Percentiles rank a stretch among this genome's conserved stretches.
These are phyloP conservation scores for Australoheros facetus DNA, from an alignment of 2,797 vertebrate genomes.

Conservation along the genomic window DNA sequence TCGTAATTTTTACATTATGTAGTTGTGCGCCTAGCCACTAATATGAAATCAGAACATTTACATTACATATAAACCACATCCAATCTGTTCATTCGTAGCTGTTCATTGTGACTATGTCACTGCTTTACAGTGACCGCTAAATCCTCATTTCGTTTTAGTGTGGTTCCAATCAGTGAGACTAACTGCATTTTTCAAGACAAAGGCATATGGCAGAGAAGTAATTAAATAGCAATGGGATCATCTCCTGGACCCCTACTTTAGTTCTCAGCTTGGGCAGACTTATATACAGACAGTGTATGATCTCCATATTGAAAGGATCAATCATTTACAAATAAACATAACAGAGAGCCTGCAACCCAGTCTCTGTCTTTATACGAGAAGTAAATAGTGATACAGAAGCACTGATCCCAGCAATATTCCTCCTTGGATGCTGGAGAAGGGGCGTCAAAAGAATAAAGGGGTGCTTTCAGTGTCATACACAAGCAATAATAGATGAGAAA, in stretches of 20 bases:
- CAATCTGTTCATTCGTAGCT: neutral
- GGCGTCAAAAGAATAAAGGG: neutral
- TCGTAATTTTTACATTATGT: neutral
- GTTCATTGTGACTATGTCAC: too few relatives aligned
- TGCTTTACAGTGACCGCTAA: too few relatives aligned
- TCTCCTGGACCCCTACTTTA: slow-evolving; percentile 33
- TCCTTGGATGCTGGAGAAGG: slow-evolving; percentile 17
- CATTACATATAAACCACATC: neutral
- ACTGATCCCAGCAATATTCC: slow-evolving; percentile 25
- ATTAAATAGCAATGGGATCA: slow-evolving; percentile 31
- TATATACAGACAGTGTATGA: neutral
- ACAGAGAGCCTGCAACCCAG: neutral
- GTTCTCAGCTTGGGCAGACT: neutral
- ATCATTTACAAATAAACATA: neutral
- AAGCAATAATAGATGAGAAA: slow-evolving; percentile 53
- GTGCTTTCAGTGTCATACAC: slow-evolving; percentile 42
- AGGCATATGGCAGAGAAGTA: neutral
- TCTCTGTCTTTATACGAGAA: neutral
- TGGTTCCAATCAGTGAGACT: neutral
- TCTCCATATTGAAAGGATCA: neutral
- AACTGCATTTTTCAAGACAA: neutral
- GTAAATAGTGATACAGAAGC: slow-evolving; percentile 26
- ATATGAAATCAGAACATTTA: neutral
- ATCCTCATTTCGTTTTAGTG: too few relatives aligned
- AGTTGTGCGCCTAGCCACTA: neutral